These are phyloP conservation scores for Sandelia bainsii DNA, from an alignment of 2,797 vertebrate genomes.

Conservation along the genomic window DNA sequence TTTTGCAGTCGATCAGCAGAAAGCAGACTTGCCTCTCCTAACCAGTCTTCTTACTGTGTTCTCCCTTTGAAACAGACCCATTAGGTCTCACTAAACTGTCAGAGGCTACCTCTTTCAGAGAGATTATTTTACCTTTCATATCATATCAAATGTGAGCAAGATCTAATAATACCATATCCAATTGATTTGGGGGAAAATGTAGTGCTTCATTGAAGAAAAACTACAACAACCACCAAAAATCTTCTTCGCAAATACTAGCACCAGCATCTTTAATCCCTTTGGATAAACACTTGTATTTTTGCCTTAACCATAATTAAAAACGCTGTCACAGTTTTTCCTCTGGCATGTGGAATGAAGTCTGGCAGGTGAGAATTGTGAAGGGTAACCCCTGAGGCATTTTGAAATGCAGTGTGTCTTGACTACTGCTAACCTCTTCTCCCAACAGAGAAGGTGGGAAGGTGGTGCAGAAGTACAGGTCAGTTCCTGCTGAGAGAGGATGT, in stretches of 20 bases:
- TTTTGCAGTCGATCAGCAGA: constrained; percentile 36
- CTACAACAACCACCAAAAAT: constrained; percentile 7
- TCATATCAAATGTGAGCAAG: constrained; percentile 62
- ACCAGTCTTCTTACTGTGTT: constrained; percentile 35
- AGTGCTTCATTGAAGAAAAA: constrained; percentile 37
- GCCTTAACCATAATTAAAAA: constrained; percentile 53
- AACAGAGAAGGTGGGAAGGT: constrained; percentile 20
- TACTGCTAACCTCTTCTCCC: constrained; percentile 20
- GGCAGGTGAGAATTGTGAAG: constrained; percentile 48
- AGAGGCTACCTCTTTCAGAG: constrained; percentile 48
- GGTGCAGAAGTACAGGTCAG: background rate
- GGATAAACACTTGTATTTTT: constrained; percentile 24
- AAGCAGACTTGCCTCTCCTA: constrained; percentile 38
- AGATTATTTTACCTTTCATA: constrained; percentile 65
- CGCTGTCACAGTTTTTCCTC: constrained; percentile 32
- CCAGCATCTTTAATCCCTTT: constrained; percentile 27
- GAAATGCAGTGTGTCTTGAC: constrained; percentile 23
- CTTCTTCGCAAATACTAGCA: constrained; percentile 38
- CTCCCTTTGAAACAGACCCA: constrained; percentile 53
- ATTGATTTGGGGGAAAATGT: constrained; percentile 54
- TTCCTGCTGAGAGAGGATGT: constrained; percentile 36
- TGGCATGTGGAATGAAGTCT: constrained; percentile 23
- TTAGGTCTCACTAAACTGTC: constrained; percentile 57
- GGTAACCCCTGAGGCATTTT: constrained; percentile 22
- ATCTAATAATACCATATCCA: constrained; percentile 69